These are phyloP conservation scores for Chrysaora quinquecirrha DNA, from an alignment of 30 jellyfish, hydroid and myxozoan genomes.

Conservation along the genomic window DNA sequence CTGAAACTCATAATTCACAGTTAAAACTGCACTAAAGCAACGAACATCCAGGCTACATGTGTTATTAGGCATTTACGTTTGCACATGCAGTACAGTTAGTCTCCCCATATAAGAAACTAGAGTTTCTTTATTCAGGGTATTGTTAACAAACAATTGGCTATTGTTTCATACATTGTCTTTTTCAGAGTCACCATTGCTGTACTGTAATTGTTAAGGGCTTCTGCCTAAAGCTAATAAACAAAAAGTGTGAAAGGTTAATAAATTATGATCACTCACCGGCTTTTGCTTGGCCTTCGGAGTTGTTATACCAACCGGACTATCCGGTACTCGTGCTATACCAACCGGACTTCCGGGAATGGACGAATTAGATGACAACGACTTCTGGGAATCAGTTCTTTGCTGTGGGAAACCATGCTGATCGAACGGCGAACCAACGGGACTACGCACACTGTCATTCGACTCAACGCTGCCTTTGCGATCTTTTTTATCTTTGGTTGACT, in stretches of 20 bases:
- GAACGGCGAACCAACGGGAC: slow-evolving; percentile 66
- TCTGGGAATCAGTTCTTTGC: slow-evolving; percentile 58
- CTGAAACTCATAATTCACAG: too few species aligned
- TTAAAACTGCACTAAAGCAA: too few species aligned
- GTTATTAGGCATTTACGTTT: too few species aligned
- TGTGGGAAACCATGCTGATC: slow-evolving; percentile 48
- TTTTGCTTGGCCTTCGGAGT: slow-evolving; percentile 65
- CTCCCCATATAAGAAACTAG: too few species aligned
- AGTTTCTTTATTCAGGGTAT: too few species aligned
- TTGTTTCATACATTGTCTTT: too few species aligned
- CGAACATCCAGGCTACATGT: too few species aligned
- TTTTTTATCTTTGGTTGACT: not conserved
- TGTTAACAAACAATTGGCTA: too few species aligned
- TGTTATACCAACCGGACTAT: slow-evolving; percentile 30
- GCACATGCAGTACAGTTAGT: too few species aligned
- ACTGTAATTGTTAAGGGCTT: too few species aligned
- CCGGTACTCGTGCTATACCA: slow-evolving; percentile 28
- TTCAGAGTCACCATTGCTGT: too few species aligned
- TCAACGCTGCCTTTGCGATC: slow-evolving; percentile 58
- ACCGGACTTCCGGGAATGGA: slow-evolving; percentile 60
- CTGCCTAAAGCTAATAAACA: too few species aligned
- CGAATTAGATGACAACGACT: slow-evolving; percentile 49
- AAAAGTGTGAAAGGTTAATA: not conserved
- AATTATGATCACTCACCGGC: slow-evolving; percentile 57
- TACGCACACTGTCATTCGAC: slow-evolving; percentile 36